These are phyloP conservation scores for Hestina assimilis DNA, from an alignment of 1,140 invertebrate genomes.

Conservation along the genomic window DNA sequence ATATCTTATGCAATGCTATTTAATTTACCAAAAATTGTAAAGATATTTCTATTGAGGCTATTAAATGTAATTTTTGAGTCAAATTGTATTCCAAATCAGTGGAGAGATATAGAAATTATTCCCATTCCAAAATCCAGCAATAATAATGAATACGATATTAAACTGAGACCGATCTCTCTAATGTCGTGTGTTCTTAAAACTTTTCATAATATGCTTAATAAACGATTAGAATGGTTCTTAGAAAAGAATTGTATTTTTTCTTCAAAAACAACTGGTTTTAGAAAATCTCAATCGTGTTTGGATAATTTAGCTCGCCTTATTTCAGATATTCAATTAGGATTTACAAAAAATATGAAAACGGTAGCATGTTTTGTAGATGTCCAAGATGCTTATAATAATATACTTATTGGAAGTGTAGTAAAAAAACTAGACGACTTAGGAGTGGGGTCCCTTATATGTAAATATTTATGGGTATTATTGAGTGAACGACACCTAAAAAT, in stretches of 20 bases:
- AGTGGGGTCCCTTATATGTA: constrained; percentile 20
- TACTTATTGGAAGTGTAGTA: constrained; percentile 18
- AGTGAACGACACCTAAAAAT: constrained; percentile 32
- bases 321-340: constrained; percentile 32
- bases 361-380: constrained; percentile 36
- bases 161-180: constrained; percentile 36
- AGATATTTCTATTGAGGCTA: constrained; percentile 10
- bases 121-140: constrained; percentile 5
- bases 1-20: constrained; percentile 40
- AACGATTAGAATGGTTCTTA: constrained; percentile 33
- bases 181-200: constrained; percentile 38
- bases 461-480: constrained; percentile 32
- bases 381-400: constrained; percentile 38
- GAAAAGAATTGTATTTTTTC: constrained; percentile 36
- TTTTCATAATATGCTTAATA: constrained; percentile 35
- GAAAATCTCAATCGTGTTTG: constrained; percentile 29
- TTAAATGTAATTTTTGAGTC: constrained; percentile 5
- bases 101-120: constrained; percentile 9
- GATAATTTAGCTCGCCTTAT: constrained; percentile 27
- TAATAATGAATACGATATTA: not conserved
- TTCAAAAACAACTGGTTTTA: constrained; percentile 29
- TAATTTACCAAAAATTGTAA: constrained; percentile 24
- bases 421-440: constrained; percentile 25
- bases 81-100: constrained; percentile 9
- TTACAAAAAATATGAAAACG: constrained; percentile 31